Percentiles rank a stretch among this genome's conserved stretches.
Conservation (phyloP, 2,797 vertebrate species). For the Argyrosomus regius region DNA sequence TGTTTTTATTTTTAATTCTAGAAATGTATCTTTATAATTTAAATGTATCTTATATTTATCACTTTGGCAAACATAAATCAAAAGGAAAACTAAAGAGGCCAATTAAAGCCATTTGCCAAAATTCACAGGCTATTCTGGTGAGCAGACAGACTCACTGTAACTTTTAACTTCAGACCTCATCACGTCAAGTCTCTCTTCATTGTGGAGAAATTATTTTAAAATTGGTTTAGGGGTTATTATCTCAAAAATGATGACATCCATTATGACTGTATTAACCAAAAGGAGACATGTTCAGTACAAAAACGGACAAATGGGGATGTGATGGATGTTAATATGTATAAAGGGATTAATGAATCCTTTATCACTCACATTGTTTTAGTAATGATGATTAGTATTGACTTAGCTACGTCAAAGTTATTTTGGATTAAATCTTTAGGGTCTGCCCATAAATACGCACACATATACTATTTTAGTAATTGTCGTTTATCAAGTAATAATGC, state of each 20-base stretch:
- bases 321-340: neutral
- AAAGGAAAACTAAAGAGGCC: neutral
- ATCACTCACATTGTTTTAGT: neutral
- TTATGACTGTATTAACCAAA: no score
- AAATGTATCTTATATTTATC: neutral
- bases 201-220: neutral
- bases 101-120: neutral
- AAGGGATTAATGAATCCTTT: neutral
- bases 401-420: slow-evolving; percentile 7
- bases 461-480: neutral
- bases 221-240: neutral
- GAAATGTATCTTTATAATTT: neutral
- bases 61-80: neutral
- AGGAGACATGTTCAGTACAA: neutral
- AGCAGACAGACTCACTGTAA: neutral
- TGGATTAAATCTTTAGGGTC: neutral
- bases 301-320: neutral
- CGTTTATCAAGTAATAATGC: neutral
- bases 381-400: neutral
- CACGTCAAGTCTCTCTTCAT: no score
- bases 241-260: neutral
- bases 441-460: neutral
- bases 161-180: neutral
- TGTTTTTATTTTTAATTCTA: neutral
- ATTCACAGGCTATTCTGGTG: neutral